A percentile compares a stretch with the other conserved stretches of the same genome.
phyloP scores from a whole-genome alignment of 2,113 vertebrate species.

The Trematocara unimaculatum region DNA sequence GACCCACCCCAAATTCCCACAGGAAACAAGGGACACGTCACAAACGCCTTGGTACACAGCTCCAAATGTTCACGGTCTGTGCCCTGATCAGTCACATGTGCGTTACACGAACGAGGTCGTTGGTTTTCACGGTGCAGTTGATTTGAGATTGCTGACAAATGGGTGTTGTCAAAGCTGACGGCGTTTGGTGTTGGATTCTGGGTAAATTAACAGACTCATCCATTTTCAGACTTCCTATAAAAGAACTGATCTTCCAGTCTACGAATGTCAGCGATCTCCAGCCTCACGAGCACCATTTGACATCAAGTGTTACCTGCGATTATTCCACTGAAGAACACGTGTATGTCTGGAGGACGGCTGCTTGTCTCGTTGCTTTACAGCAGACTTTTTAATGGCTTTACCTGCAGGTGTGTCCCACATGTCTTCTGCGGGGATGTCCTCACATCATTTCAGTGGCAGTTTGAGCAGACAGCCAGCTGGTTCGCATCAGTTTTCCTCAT shows the following conservation, averaged over 20 bases:
- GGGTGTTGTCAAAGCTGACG: neutral
- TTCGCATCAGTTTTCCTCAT: slow-evolving; percentile 9
- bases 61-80: neutral
- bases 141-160: neutral
- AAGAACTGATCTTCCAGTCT: neutral
- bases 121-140: neutral
- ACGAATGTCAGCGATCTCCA: neutral
- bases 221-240: neutral
- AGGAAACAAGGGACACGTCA: neutral
- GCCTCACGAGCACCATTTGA: neutral
- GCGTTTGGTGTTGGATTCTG: neutral
- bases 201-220: neutral
- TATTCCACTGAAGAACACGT: neutral
- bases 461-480: slow-evolving; percentile 24
- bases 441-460: slow-evolving; percentile 2
- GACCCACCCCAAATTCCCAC: neutral
- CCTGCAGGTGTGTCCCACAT: slow-evolving; percentile 37
- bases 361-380: neutral
- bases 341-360: neutral
- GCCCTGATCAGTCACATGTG: neutral
- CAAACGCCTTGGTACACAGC: neutral
- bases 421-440: slow-evolving; percentile 12
- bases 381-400: slow-evolving; percentile 25
- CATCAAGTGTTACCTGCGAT: neutral
- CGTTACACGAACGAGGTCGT: neutral